Evolutionary conservation across 92 coral and sea anemone genomes (phyloP).

Genomic region (Epizoanthus stellaris): DNA sequence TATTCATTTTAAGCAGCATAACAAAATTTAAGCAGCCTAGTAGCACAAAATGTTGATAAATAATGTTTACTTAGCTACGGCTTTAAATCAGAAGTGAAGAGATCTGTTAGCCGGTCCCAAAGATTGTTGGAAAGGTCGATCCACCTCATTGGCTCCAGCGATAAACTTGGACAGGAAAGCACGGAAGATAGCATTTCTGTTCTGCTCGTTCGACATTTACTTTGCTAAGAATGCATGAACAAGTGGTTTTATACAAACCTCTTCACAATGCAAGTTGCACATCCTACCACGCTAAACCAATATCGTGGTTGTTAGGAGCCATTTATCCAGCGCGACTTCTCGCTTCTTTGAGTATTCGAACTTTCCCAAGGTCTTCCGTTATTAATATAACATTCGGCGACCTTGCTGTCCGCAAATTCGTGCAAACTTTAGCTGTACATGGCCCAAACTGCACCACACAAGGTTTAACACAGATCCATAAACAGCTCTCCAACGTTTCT

Average conservation of each 20-base stretch:
- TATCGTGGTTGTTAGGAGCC: conserved; percentile 31
- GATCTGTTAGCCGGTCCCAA: background rate
- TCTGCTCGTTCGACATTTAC: conserved; percentile 21
- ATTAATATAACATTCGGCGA: background rate
- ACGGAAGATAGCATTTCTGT: conserved; percentile 23
- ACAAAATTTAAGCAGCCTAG: background rate
- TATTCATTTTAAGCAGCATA: background rate
- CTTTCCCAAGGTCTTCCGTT: conserved; percentile 8
- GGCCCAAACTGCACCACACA: conserved; percentile 11
- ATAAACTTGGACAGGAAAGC: conserved; percentile 12
- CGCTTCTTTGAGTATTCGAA: conserved; percentile 16
- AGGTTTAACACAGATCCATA: background rate
- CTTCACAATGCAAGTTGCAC: conserved; percentile 40
- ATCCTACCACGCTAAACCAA: conserved; percentile 37
- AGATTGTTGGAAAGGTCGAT: conserved; percentile 37
- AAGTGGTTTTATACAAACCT: conserved; percentile 28
- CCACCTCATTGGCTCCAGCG: conserved; percentile 34
- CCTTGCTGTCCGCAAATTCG: conserved; percentile 35
- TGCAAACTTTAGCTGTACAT: conserved; percentile 9
- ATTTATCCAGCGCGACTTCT: background rate
- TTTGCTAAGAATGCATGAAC: background rate
- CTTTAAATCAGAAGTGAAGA: background rate
- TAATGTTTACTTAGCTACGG: conserved; percentile 20
- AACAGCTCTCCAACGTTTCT: conserved; percentile 29
- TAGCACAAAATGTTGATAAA: background rate